Percentiles rank a stretch among this genome's conserved stretches.
phyloP scores from a whole-genome alignment of 2,888 invertebrate genomes.

The Tenthredo amoena region DNA sequence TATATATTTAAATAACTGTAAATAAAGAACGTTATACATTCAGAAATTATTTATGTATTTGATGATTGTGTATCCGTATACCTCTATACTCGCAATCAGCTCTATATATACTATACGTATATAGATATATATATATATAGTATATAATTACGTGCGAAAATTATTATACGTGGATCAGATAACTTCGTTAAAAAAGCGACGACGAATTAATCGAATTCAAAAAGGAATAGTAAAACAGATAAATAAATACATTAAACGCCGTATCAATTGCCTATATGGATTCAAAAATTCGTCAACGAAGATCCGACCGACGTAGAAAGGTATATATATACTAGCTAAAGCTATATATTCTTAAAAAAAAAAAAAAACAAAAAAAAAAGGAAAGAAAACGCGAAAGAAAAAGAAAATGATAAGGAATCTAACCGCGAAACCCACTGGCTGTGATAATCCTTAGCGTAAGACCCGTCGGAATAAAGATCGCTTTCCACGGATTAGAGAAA shows the following conservation, averaged over 20 bases:
- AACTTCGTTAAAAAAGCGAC: slow-evolving; percentile 57
- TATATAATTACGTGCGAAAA: not conserved
- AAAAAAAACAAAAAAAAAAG: not conserved
- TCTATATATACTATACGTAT: not conserved
- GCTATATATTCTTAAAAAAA: not conserved
- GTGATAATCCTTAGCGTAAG: slow-evolving; percentile 8
- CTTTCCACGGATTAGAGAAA: not conserved
- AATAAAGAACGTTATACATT: not conserved
- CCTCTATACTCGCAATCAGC: not conserved
- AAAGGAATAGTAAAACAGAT: slow-evolving; percentile 29
- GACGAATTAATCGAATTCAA: slow-evolving; percentile 58
- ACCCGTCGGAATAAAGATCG: slow-evolving; percentile 11
- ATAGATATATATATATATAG: too few relatives aligned
- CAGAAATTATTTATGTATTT: not conserved
- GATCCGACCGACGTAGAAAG: not conserved
- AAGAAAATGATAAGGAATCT: not conserved
- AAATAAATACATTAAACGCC: not conserved
- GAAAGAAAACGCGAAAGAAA: not conserved
- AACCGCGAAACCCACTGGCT: not conserved
- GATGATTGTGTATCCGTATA: not conserved
- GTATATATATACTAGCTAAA: not conserved
- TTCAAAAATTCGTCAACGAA: slow-evolving; percentile 36
- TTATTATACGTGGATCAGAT: not conserved
- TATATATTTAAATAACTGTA: slow-evolving; percentile 1
- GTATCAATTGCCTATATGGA: not conserved